Percentiles rank a stretch among this genome's conserved stretches.
Conservation (phyloP, 2,113 vertebrate genomes). For the Neolamprologus sp. region DNA sequence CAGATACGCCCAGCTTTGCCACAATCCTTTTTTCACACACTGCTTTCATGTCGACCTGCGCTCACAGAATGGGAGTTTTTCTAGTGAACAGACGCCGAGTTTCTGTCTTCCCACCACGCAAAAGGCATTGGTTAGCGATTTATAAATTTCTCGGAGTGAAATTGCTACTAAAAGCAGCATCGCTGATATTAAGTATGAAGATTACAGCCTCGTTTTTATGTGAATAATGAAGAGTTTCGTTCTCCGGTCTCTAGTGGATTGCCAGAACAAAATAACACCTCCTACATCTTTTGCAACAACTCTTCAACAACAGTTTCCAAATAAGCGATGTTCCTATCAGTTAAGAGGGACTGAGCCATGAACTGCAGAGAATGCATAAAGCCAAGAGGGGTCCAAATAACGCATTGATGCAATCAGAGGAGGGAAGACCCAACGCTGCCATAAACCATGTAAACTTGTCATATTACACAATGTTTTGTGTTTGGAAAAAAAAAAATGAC, state of each 20-base stretch:
- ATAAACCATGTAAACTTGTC: neutral
- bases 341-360: neutral
- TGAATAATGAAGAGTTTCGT: constrained; percentile 28
- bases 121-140: neutral
- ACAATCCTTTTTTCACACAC: constrained; percentile 37
- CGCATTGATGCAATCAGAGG: neutral
- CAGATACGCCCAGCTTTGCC: constrained; percentile 8
- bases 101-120: neutral
- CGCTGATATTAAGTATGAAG: constrained; percentile 1
- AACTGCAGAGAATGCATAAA: neutral
- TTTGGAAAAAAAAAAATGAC: constrained; percentile 11
- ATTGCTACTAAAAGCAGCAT: neutral
- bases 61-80: neutral
- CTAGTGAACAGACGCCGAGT: neutral
- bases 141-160: neutral
- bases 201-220: constrained; percentile 2
- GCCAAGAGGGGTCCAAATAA: neutral
- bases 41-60: neutral
- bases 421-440: neutral
- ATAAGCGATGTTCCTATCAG: neutral
- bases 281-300: constrained; percentile 20
- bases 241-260: constrained; percentile 15
- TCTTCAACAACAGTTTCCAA: constrained; percentile 15
- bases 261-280: constrained; percentile 41
- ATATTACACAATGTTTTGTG: neutral